Base-by-base conservation (phyloP, 2,797 vertebrate genomes). In the Semaprochilodus insignis region DNA sequence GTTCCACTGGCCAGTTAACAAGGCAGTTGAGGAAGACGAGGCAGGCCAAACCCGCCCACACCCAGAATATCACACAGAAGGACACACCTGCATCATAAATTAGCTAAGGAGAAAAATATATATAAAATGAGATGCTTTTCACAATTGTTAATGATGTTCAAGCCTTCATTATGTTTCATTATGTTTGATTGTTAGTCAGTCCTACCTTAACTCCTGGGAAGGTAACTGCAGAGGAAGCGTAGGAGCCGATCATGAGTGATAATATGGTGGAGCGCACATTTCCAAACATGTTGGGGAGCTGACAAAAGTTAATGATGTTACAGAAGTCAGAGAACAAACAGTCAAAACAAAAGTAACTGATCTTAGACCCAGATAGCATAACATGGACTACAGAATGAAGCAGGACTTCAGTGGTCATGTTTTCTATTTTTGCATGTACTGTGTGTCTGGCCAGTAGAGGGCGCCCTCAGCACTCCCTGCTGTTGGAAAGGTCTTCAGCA, bases 271-370 rank as follows among this genome's bases (percentile, higher is more conserved):
- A 95, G 6, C 96, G 93, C 6, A 96, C 74, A 36, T 95, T 96
- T 40, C 97, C 96, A 89, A 97, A 97, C 95, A 97, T 96, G 88
- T 97, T 97, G 0, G 96, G 91, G 63, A 97, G 89, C 97, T 95
- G 25, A 79, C 27, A 81, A 16, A 51, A 17, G 55, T 66, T 31
- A n/a, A 55, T 44, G 66, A 44, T 17, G 57, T 71, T 48, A 70
- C 15, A 44, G 16, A 19, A 51, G 19, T 27, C 48, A 51, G 40
- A 67, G 10, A 15, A 23, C 4, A 70, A 44, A 44, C 8, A 44
- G 5, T 44, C 40, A 44, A 6, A 44, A 44, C 40, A 0, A 0
- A 0, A 10, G 5, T 3, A 44, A 44, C 8, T 10, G 40, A 44
- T 6, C 36, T 40, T 40, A 40, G 36, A 40, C 3, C 40, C 40